phyloP scores from a whole-genome alignment of 2,888 invertebrate genomes.

The Acanthosepion esculentum region DNA sequence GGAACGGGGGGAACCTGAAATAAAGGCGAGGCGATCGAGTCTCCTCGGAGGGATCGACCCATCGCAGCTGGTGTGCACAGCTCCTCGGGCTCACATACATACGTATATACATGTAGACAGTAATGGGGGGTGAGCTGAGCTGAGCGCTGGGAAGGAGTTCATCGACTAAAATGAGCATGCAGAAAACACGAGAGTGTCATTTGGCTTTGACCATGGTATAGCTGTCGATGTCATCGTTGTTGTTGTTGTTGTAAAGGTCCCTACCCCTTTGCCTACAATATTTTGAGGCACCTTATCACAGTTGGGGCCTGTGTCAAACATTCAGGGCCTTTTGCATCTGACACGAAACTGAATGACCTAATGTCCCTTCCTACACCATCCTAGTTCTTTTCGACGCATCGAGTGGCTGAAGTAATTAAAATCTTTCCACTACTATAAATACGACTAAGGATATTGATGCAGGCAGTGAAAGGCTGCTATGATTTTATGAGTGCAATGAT shows the following conservation, averaged over 20 bases:
- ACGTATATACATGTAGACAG: neutral
- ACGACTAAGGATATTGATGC: neutral
- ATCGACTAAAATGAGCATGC: neutral
- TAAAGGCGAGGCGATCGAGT: neutral
- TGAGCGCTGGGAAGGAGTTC: neutral
- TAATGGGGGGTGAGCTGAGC: neutral
- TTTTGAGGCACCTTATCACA: slow-evolving; percentile 13
- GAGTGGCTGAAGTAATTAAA: slow-evolving; percentile 33
- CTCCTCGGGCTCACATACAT: neutral
- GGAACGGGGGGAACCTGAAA: neutral
- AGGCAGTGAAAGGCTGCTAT: neutral
- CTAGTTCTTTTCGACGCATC: neutral
- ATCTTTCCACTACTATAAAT: neutral
- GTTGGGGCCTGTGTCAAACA: neutral
- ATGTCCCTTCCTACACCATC: neutral
- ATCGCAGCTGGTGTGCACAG: neutral
- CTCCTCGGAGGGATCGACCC: slow-evolving; percentile 22
- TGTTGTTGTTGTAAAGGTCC: neutral
- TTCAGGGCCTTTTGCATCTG: slow-evolving; percentile 33
- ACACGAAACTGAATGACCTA: slow-evolving; percentile 1
- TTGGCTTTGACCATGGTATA: neutral
- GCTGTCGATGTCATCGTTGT: neutral
- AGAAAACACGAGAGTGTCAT: neutral
- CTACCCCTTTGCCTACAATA: neutral
- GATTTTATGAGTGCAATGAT: neutral